Conservation (phyloP, 2,888 invertebrate genomes). For the Brenthis daphne region DNA sequence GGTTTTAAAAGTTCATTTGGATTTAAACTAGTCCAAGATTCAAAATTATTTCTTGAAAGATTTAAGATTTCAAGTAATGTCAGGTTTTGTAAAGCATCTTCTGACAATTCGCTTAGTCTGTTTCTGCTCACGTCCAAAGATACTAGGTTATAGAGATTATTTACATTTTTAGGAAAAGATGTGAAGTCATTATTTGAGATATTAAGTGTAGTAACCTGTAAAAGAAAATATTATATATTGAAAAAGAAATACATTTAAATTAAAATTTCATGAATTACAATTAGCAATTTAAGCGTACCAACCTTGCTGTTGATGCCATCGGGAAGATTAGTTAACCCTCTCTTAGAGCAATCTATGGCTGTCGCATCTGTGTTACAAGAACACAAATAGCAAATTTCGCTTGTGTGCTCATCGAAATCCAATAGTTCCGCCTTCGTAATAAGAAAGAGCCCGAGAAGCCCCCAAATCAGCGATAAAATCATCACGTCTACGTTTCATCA, state of each 20-base stretch:
- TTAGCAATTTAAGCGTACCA: background rate
- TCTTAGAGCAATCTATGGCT: constrained; percentile 66
- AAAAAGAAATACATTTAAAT: constrained; percentile 7
- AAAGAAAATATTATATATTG: constrained; percentile 4
- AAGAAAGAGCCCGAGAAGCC: constrained; percentile 51
- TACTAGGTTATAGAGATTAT: constrained; percentile 56
- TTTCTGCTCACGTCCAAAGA: constrained; percentile 75
- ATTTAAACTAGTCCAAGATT: constrained; percentile 80
- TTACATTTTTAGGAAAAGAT: constrained; percentile 73
- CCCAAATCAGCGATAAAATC: constrained; percentile 52
- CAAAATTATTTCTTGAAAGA: constrained; percentile 84
- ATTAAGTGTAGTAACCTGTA: constrained; percentile 85
- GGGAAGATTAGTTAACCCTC: constrained; percentile 72
- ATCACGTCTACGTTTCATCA: constrained; percentile 69
- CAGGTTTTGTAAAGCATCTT: constrained; percentile 76
- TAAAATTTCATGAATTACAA: background rate
- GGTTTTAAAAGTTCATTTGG: constrained; percentile 76
- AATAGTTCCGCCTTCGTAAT: constrained; percentile 50
- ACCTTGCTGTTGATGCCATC: constrained; percentile 66
- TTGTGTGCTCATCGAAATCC: constrained; percentile 58
- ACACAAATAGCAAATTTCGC: constrained; percentile 64
- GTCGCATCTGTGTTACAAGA: constrained; percentile 59
- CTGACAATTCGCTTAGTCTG: constrained; percentile 72
- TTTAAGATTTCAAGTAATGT: constrained; percentile 82
- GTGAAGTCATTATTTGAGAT: constrained; percentile 84